These are phyloP conservation scores for Hesperophylax magnus DNA, from an alignment of 1,140 invertebrate genomes.

Conservation along the genomic window DNA sequence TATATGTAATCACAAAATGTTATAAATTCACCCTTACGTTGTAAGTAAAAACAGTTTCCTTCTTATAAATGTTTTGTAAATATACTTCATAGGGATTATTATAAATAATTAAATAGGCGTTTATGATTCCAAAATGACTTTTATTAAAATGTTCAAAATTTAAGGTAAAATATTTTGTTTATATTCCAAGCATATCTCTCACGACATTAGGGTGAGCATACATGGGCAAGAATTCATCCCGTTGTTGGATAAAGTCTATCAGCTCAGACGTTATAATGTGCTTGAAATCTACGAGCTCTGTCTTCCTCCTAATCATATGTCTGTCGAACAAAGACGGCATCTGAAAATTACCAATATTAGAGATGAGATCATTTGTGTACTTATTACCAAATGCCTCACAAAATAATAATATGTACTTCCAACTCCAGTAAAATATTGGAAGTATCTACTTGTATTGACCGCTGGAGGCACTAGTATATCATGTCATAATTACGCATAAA, in stretches of 20 bases:
- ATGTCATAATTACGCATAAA: too few relatives aligned
- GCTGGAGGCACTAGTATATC: too few relatives aligned
- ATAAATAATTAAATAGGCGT: conserved; percentile 55
- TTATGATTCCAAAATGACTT: conserved; percentile 44
- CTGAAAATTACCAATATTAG: too few relatives aligned
- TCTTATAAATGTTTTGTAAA: conserved; percentile 54
- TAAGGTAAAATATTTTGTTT: not conserved
- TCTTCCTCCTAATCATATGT: not conserved
- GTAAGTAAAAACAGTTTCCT: conserved; percentile 47
- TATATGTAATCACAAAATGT: not conserved
- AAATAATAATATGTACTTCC: too few relatives aligned
- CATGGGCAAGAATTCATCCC: conserved; percentile 40
- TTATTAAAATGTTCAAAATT: not conserved
- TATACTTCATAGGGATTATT: conserved; percentile 50
- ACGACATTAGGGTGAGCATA: conserved; percentile 34
- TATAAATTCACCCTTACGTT: conserved; percentile 19
- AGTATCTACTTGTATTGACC: too few relatives aligned
- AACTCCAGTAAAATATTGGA: too few relatives aligned
- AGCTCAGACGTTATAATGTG: conserved; percentile 23
- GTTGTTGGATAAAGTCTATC: conserved; percentile 26
- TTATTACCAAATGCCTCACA: too few relatives aligned
- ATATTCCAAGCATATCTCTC: not conserved
- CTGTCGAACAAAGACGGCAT: not conserved
- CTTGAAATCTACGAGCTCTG: conserved; percentile 22
- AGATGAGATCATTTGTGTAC: too few relatives aligned